Base-by-base conservation (phyloP, 1,140 invertebrate species). In the Calosoma granatense region DNA sequence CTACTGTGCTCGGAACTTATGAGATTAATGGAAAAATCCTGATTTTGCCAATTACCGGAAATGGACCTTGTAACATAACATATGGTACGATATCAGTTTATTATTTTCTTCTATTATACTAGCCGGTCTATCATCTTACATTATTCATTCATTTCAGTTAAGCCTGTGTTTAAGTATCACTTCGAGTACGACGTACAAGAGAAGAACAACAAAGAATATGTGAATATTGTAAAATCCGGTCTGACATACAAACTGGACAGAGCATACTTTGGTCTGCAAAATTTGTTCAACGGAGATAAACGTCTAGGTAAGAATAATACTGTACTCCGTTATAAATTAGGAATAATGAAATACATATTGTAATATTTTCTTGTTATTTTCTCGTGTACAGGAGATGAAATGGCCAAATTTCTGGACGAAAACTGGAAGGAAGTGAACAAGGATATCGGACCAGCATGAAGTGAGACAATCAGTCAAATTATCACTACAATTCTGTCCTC, bases 21-120 rank as follows among this genome's bases (percentile, higher is more conserved):
- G 78, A 81, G 43, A 75, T 87, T 65, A 76, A 78, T 19, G 86
- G 87, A 22, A 77, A 79, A 53, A 79, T 89, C 52, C 64, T 88
- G 2, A 63, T 89, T 14, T 63, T 89, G 21, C 84, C 85, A 0
- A 81, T 89, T 19, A 77, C 73, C n/a, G 86, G 86, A 30, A 75
- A 78, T 56, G 86, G 86, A 3, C 71, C 78, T 30, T 79, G 79
- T 0, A 86, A 87, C 59, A 78, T 88, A 3, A 84, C 82, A 2
- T 76, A 85, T 67, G 61, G 82, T 84, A 75, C n/a, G 76, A n/a
- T n/a, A n/a, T n/a, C n/a, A n/a, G 67, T 2, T 22, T 1, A 57
- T 53, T 14, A 23, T 26, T 26, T 12, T 2, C 53, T 51, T 54
- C 4, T 19, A 22, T 3, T 53, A 17, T 43, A 12, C 15, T 20